Evolutionary conservation across 2,888 invertebrate species (phyloP).

Genomic region (Escarpia spicata): DNA sequence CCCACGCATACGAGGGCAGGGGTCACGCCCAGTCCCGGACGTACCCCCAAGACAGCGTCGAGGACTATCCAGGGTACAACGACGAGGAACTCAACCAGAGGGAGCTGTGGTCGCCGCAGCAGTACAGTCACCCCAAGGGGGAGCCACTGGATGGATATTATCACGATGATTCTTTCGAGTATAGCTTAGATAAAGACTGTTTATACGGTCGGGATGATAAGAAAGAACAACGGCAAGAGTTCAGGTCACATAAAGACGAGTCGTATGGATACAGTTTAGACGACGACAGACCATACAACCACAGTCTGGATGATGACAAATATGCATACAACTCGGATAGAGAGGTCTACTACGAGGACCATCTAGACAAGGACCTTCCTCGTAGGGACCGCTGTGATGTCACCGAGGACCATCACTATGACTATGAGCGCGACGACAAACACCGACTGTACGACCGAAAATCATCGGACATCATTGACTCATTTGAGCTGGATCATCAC

Average conservation of each 20-base stretch:
- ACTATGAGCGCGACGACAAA: not conserved
- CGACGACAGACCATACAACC: not conserved
- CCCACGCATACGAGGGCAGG: constrained; percentile 21
- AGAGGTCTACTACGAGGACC: not conserved
- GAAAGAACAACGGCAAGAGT: not conserved
- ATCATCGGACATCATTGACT: not conserved
- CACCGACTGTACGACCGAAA: not conserved
- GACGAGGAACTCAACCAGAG: constrained; percentile 21
- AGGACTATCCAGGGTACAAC: constrained; percentile 30
- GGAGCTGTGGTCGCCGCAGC: constrained; percentile 26
- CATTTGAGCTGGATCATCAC: not conserved
- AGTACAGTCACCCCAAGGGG: constrained; percentile 28
- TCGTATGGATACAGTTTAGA: not conserved
- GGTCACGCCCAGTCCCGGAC: not conserved
- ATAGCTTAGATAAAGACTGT: constrained; percentile 2
- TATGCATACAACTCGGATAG: not conserved
- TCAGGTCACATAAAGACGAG: not conserved
- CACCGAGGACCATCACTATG: not conserved
- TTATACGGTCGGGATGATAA: not conserved
- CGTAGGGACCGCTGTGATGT: not conserved
- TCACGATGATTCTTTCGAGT: constrained; percentile 14
- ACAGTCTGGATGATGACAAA: not conserved
- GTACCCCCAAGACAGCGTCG: constrained; percentile 17
- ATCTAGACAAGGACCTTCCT: not conserved
- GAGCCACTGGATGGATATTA: constrained; percentile 8